Conservation (phyloP, 1,140 invertebrate genomes). For the Cotesia vestalis region DNA sequence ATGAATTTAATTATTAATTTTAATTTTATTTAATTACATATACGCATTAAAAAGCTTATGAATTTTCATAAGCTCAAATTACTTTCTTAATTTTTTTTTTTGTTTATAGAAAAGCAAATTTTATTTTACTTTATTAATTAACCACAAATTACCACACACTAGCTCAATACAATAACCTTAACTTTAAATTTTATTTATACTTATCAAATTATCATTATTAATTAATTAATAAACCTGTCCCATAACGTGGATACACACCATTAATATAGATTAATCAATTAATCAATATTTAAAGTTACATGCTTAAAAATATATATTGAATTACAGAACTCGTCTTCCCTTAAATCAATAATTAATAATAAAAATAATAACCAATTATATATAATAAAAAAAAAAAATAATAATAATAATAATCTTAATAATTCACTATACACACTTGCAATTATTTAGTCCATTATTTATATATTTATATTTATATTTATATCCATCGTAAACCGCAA, state of each 20-base stretch:
- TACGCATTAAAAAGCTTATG: too few species aligned
- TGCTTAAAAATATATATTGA: constrained; percentile 65
- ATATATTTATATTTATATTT: neutral
- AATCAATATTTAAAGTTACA: constrained; percentile 47
- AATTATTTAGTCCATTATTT: constrained; percentile 34
- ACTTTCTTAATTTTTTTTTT: too few species aligned
- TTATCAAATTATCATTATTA: too few species aligned
- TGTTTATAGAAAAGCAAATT: neutral
- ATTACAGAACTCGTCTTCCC: constrained; percentile 15
- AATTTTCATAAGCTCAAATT: too few species aligned
- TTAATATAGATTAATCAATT: neutral
- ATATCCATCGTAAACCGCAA: too few species aligned
- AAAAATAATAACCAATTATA: neutral
- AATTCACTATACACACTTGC: constrained; percentile 55
- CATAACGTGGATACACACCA: too few species aligned
- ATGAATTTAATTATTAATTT: too few species aligned
- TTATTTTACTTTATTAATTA: constrained; percentile 5
- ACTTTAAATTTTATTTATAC: too few species aligned
- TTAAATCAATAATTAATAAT: constrained; percentile 4
- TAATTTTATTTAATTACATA: too few species aligned
- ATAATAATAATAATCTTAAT: too few species aligned
- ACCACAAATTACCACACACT: neutral
- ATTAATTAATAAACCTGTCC: too few species aligned
- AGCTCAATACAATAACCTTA: neutral
- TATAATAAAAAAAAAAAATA: constrained; percentile 18